Percentiles rank a stretch among this genome's conserved stretches.
phyloP scores from a whole-genome alignment of 2,888 invertebrate genomes.

The Netelia fuscicornis region DNA sequence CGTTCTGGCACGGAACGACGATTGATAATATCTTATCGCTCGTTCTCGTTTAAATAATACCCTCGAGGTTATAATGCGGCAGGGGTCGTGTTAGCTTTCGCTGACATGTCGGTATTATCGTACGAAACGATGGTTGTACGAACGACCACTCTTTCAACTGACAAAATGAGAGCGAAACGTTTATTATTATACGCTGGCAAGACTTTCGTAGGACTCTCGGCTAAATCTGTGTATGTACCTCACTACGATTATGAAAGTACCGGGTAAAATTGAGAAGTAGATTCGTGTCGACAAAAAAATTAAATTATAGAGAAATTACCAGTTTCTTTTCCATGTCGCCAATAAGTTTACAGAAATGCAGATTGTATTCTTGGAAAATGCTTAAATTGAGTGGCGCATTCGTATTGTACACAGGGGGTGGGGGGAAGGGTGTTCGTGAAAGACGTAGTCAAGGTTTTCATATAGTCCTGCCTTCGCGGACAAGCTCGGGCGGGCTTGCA shows the following conservation, averaged over 20 bases:
- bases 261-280: no score
- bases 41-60: slow-evolving; percentile 69
- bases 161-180: neutral
- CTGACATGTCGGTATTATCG: slow-evolving; percentile 12
- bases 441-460: slow-evolving; percentile 44
- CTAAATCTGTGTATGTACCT: no score
- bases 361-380: neutral
- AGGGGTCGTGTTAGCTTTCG: slow-evolving; percentile 9
- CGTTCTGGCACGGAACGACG: slow-evolving; percentile 65
- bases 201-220: no score
- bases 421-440: slow-evolving; percentile 14
- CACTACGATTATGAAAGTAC: no score
- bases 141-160: slow-evolving; percentile 10
- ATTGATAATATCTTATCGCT: slow-evolving; percentile 69
- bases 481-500: slow-evolving; percentile 59
- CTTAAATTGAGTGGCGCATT: slow-evolving; percentile 11
- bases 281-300: no score
- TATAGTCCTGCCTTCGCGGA: slow-evolving; percentile 17
- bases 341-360: slow-evolving; percentile 14
- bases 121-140: neutral
- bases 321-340: neutral
- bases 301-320: no score
- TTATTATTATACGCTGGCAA: neutral
- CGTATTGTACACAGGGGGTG: neutral
- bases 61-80: slow-evolving; percentile 51